These are phyloP conservation scores for Ariopsis seemanni DNA, from an alignment of 2,113 vertebrate species.

Conservation along the genomic window DNA sequence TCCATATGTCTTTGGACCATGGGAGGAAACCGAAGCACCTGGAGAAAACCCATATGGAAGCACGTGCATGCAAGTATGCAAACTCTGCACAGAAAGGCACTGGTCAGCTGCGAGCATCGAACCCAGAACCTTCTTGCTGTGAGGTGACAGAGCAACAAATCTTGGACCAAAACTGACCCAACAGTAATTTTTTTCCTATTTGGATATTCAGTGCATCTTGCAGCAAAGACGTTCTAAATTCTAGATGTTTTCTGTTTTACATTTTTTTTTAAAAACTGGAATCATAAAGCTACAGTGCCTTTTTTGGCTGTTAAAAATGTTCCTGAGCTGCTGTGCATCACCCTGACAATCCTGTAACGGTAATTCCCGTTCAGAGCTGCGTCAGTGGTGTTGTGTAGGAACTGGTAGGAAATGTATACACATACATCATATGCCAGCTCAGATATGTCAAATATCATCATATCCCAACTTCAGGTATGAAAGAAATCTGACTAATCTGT, in stretches of 20 bases:
- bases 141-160: too few relatives aligned
- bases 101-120: too few relatives aligned
- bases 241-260: neutral
- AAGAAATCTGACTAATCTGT: neutral
- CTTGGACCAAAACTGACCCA: neutral
- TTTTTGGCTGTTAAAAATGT: neutral
- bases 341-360: slow-evolving; percentile 8
- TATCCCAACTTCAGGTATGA: neutral
- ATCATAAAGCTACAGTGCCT: neutral
- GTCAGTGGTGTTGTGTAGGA: neutral
- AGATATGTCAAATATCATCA: neutral
- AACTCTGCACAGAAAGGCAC: too few relatives aligned
- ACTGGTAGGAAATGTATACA: neutral
- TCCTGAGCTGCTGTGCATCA: neutral
- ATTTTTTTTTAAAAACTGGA: too few relatives aligned
- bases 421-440: neutral
- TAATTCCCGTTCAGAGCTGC: neutral
- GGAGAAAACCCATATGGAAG: too few relatives aligned
- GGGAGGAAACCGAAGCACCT: too few relatives aligned
- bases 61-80: too few relatives aligned
- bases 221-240: neutral
- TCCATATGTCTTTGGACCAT: too few relatives aligned
- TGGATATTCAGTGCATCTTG: neutral
- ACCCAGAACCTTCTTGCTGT: too few relatives aligned
- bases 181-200: neutral